Evolutionary conservation across 2,113 vertebrate species (phyloP), one percentile per base, ranked within the genome.

Genomic region (Clinocottus analis): DNA sequence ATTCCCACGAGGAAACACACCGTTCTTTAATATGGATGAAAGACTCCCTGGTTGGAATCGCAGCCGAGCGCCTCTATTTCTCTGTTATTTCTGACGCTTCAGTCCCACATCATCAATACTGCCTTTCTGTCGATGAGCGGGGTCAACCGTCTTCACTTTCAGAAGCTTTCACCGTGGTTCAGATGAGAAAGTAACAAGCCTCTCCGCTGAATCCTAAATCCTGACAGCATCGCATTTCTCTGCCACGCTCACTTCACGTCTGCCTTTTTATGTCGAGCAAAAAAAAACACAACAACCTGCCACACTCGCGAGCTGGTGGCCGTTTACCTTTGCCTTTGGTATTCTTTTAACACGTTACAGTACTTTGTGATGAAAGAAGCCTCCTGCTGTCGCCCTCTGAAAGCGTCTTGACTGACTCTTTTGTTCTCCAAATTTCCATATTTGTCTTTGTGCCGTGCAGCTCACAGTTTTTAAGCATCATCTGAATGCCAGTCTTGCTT

Each of bases 11-110:
- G 88, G 73, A 87, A 85, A 88, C 85, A 88, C 84, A 70, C 49
- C 9, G 39, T 77, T 37, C 69, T 91, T 89, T 91, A 84, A 86
- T 85, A 79, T 59, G 1, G 72, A 88, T 86, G 58, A 93, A 86
- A 90, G 80, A 56, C 79, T 80, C 62, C 65, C 63, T 11, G 80
- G 65, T 63, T 83, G 8, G 60, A 67, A 85, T 81, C 87, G 65
- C 85, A 81, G 77, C 82, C 37, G 74, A 79, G 82, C 49, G 82
- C 70, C 74, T 35, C 25, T 9, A 25, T 70, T 63, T 51, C 72
- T 70, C 27, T 80, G 82, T 79, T 86, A 60, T 72, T 81, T 78
- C 55, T 75, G 59, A 79, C 21, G 21, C 70, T 76, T 85, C 59
- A 71, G 55, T 77, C 76, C 53, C 80, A 69, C 71, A 83, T 86